Evolutionary conservation across 2,113 vertebrate species (phyloP), one percentile per base, ranked within the genome.

Genomic region (Pseudois nayaur): DNA sequence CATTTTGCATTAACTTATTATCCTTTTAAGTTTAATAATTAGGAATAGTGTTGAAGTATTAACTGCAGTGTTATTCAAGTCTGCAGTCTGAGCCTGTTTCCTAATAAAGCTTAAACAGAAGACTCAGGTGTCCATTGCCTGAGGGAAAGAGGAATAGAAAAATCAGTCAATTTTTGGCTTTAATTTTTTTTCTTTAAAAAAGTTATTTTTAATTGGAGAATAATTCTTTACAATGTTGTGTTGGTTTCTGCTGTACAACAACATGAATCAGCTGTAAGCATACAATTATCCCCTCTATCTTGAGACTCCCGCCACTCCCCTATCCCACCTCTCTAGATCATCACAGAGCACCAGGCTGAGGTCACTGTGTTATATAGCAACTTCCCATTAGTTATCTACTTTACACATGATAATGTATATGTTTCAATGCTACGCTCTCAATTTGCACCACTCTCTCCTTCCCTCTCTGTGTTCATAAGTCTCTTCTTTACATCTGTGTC

Each of bases 1-100:
- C 84, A 89, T 89, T 91, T 85, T 91, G 62, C 50, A 81, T 82
- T 60, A 64, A 94, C 25, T 88, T 94, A 15, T 67, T 96, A 71
- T 88, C 29, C 9, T 95, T 89, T 96, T 78, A 89, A 81, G 33
- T 92, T 96, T 71, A 95, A 76, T 76, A 95, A 92, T 96, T 86
- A 93, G 33, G 45, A 54, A 55, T 83, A 92, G 36, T 52, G 4
- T 54, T 94, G 40, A 48, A 93, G 59, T 92, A 54, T 52, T 97
- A 60, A 92, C 21, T 52, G 84, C 89, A 94, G 93, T 94, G 19
- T 78, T 87, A 79, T 87, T 74, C 29, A 54, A 76, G 6, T 17
- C 16, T 81, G 93, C 78, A 74, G 27, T 19, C 40, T 62, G 1
- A 59, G 29, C 23, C 25, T 79, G 59, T 74, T 21, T 96, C 25